These are phyloP conservation scores for Merops nubicus DNA, from an alignment of 2,113 vertebrate species.

Conservation along the genomic window DNA sequence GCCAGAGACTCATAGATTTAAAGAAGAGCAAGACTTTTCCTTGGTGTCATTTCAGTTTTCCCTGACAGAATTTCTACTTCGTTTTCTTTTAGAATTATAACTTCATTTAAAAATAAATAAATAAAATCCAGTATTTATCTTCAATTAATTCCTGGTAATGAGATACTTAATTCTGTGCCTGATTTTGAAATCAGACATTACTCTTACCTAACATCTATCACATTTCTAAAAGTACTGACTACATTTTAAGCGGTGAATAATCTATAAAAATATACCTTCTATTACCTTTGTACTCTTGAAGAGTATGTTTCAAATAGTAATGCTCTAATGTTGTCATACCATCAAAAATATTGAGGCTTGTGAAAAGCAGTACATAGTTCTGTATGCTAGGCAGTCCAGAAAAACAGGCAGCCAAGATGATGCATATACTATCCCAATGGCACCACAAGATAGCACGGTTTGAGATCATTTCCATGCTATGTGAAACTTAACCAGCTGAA, in stretches of 20 bases:
- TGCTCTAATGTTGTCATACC: rapidly evolving
- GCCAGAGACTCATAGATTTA: neutral
- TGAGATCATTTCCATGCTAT: neutral
- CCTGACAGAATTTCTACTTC: neutral
- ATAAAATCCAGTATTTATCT: neutral
- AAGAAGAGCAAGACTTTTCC: neutral
- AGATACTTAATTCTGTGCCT: neutral
- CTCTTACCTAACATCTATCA: neutral
- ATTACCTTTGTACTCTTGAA: neutral
- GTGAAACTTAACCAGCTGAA: neutral
- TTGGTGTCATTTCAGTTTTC: neutral
- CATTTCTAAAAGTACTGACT: neutral
- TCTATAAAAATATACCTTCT: neutral
- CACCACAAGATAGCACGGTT: neutral
- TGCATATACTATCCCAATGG: neutral
- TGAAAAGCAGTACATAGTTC: neutral
- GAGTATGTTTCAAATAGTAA: neutral
- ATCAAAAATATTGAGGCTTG: neutral
- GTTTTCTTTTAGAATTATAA: neutral
- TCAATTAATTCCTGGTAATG: neutral
- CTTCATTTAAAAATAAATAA: neutral
- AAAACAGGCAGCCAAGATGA: neutral
- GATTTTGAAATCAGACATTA: neutral
- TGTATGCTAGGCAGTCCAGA: neutral
- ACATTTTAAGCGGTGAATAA: neutral